phyloP scores from a whole-genome alignment of 1,140 invertebrate species.

The Heliconius eleuchia region DNA sequence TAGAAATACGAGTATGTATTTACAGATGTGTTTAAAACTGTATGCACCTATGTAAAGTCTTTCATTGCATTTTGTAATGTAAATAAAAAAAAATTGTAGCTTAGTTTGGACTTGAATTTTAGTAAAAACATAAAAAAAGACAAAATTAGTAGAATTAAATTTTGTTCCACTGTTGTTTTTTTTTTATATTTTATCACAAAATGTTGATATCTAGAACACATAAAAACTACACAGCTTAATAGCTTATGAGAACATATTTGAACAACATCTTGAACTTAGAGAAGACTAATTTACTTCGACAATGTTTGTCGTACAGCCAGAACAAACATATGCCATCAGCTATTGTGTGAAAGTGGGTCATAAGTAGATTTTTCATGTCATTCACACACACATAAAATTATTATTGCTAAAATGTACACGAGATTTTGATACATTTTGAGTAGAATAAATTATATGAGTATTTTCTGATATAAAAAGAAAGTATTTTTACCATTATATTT shows the following conservation, averaged over 20 bases:
- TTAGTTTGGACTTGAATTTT: no score
- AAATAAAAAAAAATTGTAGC: no score
- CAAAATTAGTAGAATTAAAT: no score
- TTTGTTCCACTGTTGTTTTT: no score
- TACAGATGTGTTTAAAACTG: no score
- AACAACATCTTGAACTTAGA: background rate
- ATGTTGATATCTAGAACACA: background rate
- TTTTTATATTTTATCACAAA: no score
- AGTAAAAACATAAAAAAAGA: no score
- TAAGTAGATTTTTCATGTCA: background rate
- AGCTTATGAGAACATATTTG: background rate
- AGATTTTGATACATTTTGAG: background rate
- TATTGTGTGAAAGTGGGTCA: constrained; percentile 7
- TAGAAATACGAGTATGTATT: no score
- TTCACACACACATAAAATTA: background rate
- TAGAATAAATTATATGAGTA: background rate
- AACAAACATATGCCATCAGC: constrained; percentile 13
- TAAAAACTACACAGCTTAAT: background rate
- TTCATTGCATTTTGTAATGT: no score
- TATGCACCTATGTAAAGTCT: no score
- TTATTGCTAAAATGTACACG: background rate
- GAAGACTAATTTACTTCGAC: constrained; percentile 18
- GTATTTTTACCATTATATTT: no score
- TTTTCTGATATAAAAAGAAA: no score
- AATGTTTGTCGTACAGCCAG: background rate